Base-by-base conservation (phyloP, 1,140 invertebrate species). In the Polyergus mexicanus region DNA sequence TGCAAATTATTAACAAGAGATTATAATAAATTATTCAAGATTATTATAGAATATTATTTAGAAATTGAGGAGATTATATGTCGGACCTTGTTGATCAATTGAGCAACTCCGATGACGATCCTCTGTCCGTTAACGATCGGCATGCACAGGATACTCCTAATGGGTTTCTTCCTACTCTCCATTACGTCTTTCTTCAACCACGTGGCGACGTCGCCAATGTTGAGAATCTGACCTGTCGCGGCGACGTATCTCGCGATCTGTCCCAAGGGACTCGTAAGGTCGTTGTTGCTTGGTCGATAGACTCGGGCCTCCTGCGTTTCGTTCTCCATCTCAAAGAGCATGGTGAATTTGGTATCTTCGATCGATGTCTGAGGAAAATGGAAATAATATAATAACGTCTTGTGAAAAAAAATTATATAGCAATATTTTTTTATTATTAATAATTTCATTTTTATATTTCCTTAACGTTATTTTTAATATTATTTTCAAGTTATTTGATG, bases 121-220 rank as follows among this genome's bases (percentile, higher is more conserved):
- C 97, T 97, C 92, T 98, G 97, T 5, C 98, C 98, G 94, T 99
- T 99, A 32, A 98, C 97, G 85, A 99, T 99, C 0, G 98, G 98
- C 97, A 99, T 98, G 91, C 98, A 98, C 1, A 98, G 96, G 90
- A 98, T 98, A 47, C 97, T 97, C 76, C 96, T 96, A 0, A 97
- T 97, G 19, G 95, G 96, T 87, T 96, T 94, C 86, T 80, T 95
- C 69, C 90, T 96, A 0, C 94, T 95, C 87, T 97, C 97, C 56
- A 97, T 96, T 13, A 96, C 94, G 77, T 96, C 96, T 44, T 95
- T 95, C 66, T 95, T 95, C 35, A 97, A 94, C 97, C 97, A 98
- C 0, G 96, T 95, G 19, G 95, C 94, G n/a, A 98, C 97, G 93
- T 98, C 97, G 1, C 97, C 97, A 83, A 98, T 98, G 91, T 98